Conservation (phyloP, 92 coral and sea anemone genomes). For the Umimayanthus kanabou region DNA sequence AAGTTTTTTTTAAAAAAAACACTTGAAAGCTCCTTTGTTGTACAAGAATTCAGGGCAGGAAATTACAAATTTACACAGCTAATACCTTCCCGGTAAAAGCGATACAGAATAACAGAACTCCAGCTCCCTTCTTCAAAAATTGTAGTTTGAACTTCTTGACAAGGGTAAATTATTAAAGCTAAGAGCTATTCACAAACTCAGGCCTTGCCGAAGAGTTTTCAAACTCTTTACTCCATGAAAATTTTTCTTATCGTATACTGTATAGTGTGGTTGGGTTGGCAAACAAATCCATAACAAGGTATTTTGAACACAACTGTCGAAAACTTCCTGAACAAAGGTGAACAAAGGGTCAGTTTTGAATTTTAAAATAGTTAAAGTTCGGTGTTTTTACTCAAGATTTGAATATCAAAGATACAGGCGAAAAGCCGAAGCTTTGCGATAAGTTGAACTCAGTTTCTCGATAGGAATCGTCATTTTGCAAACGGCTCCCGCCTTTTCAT, state of each 20-base stretch:
- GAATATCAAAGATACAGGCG: constrained; percentile 6
- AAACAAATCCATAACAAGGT: not conserved
- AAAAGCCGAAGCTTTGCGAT: constrained; percentile 20
- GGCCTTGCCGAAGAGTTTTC: not conserved
- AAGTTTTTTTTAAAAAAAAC: not conserved
- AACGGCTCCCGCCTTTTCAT: constrained; percentile 23
- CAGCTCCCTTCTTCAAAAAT: not conserved
- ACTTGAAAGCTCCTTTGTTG: not conserved
- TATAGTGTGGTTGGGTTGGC: not conserved
- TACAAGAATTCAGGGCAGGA: not conserved
- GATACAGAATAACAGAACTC: constrained; percentile 2
- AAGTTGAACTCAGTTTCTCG: not conserved
- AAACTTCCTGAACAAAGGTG: not conserved
- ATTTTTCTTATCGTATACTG: too few relatives aligned
- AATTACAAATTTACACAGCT: not conserved
- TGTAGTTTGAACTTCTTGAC: not conserved
- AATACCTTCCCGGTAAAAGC: not conserved
- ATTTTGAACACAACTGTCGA: not conserved
- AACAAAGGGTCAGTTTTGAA: not conserved
- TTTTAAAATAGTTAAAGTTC: not conserved
- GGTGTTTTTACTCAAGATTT: constrained; percentile 20
- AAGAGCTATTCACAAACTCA: not conserved
- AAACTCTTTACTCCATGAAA: not conserved
- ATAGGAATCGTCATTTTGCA: not conserved
- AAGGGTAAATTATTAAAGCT: not conserved